Evolutionary conservation across 2,888 invertebrate species (phyloP), one percentile per base, ranked within the genome.

Genomic region (Stenodera caucasica): DNA sequence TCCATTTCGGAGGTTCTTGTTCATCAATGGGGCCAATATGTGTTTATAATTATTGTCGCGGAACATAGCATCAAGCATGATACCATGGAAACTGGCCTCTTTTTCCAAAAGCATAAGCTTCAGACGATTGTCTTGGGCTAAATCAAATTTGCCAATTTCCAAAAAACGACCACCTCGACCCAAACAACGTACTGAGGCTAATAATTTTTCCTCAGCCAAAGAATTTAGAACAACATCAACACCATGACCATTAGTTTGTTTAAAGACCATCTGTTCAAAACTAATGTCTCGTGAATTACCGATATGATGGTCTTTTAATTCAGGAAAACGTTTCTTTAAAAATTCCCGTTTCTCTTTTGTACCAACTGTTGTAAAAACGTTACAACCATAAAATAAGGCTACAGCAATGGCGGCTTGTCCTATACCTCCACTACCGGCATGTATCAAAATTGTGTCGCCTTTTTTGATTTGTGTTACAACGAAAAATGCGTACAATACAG

Each of bases 181-280:
- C 9, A 88, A 76, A 65, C 88, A 88, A 1, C 86, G 81, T 0
- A 87, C 76, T 0, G 88, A 87, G 0, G 88, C 90, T 73, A 86
- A 84, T 0, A 97, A 83, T 78, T 96, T 96, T 49, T 97, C 96
- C 72, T 94, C 95, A 0, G 96, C 87, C 45, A 98, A 81, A 0
- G 95, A 96, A 79, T 98, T 97, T 9, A 94, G 81, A 12, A 96
- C 91, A 59, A 95, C 82, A 74, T 97, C 92, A 0, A 98, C 96
- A 49, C 96, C 96, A 69, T 84, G 84, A 12, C 96, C 96, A 11
- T 89, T 84, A 0, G 96, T 96, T 72, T 88, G 85, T 51, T 83
- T 83, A 69, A 90, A 84, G 57, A 98, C 85, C 85, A 95, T 88
- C 65, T 87, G 85, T 77, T 96, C 96, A 78, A 98, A 98, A 0